phyloP scores from a whole-genome alignment of 2,888 invertebrate species.

The Actias luna region DNA sequence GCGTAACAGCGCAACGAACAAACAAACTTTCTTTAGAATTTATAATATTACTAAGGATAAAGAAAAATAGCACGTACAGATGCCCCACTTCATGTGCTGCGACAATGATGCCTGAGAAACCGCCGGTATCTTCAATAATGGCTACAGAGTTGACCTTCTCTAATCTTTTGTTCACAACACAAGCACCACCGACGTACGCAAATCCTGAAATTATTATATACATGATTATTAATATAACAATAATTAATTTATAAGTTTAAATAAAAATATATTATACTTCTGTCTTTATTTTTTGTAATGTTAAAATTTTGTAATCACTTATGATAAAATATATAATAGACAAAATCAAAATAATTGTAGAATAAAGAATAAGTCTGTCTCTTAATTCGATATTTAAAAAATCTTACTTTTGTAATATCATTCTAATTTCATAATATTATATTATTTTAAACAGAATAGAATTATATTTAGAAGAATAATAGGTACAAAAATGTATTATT shows the following conservation, averaged over 20 bases:
- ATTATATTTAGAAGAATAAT: too few species aligned
- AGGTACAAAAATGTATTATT: too few species aligned
- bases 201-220: constrained; percentile 85
- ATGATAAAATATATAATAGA: neutral
- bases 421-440: too few species aligned
- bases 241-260: neutral
- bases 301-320: neutral
- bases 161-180: constrained; percentile 96
- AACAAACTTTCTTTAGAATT: too few species aligned
- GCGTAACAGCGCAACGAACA: too few species aligned
- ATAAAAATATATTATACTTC: neutral
- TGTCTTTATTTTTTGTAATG: neutral
- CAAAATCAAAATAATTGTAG: neutral
- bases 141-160: constrained; percentile 98
- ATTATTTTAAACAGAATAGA: neutral
- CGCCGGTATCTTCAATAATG: constrained; percentile 97
- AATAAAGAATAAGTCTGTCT: neutral
- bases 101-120: constrained; percentile 97
- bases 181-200: constrained; percentile 97
- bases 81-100: constrained; percentile 98
- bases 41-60: neutral
- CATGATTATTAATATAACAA: neutral
- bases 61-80: constrained; percentile 86
- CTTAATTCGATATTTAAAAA: neutral
- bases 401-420: too few species aligned